Conservation (phyloP, 1,140 invertebrate genomes). For the Thereuonema tuberculata region DNA sequence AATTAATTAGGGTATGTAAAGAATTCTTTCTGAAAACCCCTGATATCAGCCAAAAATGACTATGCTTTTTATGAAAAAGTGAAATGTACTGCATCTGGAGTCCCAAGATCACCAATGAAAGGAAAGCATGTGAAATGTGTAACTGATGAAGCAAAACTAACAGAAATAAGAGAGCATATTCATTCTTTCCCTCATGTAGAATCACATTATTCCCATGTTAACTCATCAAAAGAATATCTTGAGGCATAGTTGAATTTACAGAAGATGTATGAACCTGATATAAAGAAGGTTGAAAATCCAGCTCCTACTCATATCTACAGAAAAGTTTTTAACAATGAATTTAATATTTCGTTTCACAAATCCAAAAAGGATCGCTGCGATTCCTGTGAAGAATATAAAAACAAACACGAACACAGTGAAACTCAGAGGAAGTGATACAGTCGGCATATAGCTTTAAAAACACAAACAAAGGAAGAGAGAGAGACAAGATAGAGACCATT, state of each 20-base stretch:
- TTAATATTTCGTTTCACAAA: neutral
- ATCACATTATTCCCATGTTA: neutral
- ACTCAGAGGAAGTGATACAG: neutral
- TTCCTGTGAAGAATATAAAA: neutral
- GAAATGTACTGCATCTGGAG: neutral
- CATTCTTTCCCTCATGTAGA: neutral
- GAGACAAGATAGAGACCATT: neutral
- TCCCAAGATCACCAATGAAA: neutral
- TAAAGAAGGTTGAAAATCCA: neutral
- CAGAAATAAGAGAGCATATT: too few species aligned
- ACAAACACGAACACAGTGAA: neutral
- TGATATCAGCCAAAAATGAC: neutral
- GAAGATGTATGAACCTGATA: neutral
- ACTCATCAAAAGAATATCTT: neutral
- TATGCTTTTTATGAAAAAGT: neutral
- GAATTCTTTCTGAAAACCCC: too few species aligned
- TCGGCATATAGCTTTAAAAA: neutral
- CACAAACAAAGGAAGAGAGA: neutral
- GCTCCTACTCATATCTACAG: neutral
- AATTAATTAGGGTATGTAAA: too few species aligned
- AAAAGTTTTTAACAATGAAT: neutral
- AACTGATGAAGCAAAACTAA: neutral
- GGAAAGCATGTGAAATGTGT: neutral
- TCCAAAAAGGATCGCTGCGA: neutral
- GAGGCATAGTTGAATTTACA: neutral